These are phyloP conservation scores for Eurosta solidaginis DNA, from an alignment of 1,140 invertebrate species.

Conservation along the genomic window DNA sequence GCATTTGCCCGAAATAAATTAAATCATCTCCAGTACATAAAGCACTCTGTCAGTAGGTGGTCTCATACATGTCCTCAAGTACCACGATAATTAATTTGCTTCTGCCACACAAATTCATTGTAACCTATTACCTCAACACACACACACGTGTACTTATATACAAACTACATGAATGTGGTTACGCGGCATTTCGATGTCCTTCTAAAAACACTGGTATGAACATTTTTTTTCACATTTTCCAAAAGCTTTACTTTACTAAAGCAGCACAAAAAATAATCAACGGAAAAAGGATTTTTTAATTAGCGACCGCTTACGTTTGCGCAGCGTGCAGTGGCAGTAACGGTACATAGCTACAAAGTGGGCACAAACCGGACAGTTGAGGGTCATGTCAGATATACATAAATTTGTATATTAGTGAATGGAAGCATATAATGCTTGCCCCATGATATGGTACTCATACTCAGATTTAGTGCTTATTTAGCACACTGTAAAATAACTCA, in stretches of 20 bases:
- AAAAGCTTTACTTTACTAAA: neutral
- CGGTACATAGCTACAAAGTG: too few relatives aligned
- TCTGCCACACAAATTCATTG: constrained; percentile 21
- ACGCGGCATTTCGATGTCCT: neutral
- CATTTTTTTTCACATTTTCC: neutral
- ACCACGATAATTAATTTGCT: constrained; percentile 16
- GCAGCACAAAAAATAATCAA: constrained; percentile 11
- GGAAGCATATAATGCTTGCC: neutral
- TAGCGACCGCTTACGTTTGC: constrained; percentile 1
- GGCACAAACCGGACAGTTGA: neutral
- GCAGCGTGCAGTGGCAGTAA: neutral
- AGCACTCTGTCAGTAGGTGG: constrained; percentile 4
- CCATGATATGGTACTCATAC: too few relatives aligned
- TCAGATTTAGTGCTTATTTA: neutral
- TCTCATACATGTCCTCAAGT: constrained; percentile 20
- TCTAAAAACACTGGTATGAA: neutral
- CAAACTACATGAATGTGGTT: neutral
- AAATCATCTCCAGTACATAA: neutral
- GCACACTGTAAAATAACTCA: constrained; percentile 10
- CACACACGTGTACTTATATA: neutral
- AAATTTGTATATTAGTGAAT: neutral
- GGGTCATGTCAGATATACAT: neutral
- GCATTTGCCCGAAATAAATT: neutral
- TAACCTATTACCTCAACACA: neutral
- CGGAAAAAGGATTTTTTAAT: constrained; percentile 24